Conservation (phyloP, 30 jellyfish, hydroid and myxozoan species). For the Phacellophora camtschatica region DNA sequence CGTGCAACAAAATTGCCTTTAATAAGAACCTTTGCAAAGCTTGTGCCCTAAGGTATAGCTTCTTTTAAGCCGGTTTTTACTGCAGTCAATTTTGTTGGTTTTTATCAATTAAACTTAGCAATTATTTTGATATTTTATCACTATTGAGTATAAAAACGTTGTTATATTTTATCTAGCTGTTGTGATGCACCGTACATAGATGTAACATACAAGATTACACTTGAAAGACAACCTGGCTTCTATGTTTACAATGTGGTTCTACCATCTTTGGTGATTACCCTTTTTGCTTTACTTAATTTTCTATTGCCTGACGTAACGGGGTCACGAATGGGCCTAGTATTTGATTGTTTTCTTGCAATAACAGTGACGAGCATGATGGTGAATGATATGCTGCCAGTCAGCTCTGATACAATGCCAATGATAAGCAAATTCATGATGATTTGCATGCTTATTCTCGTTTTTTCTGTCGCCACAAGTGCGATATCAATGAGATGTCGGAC, state of each 20-base stretch:
- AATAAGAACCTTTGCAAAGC: too few relatives aligned
- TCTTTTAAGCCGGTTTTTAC: too few relatives aligned
- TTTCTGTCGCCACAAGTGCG: slow-evolving; percentile 32
- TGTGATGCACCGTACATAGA: slow-evolving; percentile 58
- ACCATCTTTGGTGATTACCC: slow-evolving; percentile 64
- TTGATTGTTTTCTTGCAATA: slow-evolving; percentile 64
- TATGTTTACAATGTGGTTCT: slow-evolving; percentile 61
- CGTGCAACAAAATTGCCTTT: too few relatives aligned
- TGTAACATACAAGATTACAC: slow-evolving; percentile 35
- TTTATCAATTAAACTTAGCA: too few relatives aligned
- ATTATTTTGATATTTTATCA: too few relatives aligned
- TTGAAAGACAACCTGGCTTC: slow-evolving; percentile 73
- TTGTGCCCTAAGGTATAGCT: too few relatives aligned
- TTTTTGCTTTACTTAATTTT: slow-evolving; percentile 58
- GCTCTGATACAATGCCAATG: slow-evolving; percentile 63
- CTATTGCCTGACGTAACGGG: slow-evolving; percentile 73
- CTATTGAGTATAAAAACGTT: too few relatives aligned
- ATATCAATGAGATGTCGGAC: slow-evolving; percentile 35
- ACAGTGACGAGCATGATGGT: slow-evolving; percentile 77
- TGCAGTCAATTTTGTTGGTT: too few relatives aligned
- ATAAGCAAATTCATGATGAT: slow-evolving; percentile 67
- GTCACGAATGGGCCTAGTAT: slow-evolving; percentile 68
- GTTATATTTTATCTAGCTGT: too few relatives aligned
- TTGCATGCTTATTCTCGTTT: slow-evolving; percentile 54
- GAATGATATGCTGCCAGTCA: slow-evolving; percentile 73